Conservation (phyloP, 2,797 vertebrate genomes). For the Lemur catta region DNA sequence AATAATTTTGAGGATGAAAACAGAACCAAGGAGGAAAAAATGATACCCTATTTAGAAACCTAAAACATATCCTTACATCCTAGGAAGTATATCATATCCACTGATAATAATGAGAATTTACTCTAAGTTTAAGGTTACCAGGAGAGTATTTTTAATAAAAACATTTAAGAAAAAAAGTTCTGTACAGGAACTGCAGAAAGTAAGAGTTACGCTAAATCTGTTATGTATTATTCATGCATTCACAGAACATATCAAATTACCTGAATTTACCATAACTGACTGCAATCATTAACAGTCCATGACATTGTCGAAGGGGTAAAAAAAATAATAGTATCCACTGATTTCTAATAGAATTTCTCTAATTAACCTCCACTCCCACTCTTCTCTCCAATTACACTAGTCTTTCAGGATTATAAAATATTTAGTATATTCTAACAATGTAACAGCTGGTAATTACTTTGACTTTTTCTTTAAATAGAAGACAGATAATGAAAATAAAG, state of each 20-base stretch:
- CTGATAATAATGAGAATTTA: not conserved
- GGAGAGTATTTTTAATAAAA: constrained; percentile 43
- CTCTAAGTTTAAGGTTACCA: constrained; percentile 22
- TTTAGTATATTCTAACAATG: not conserved
- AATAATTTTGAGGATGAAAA: constrained; percentile 33
- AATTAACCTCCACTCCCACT: not conserved
- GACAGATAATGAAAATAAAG: not conserved
- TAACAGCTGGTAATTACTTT: not conserved
- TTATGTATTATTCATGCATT: not conserved
- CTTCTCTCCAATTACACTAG: not conserved
- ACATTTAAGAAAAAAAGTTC: constrained; percentile 4
- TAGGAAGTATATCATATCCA: not conserved
- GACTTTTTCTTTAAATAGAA: constrained; percentile 18
- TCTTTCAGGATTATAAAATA: constrained; percentile 17
- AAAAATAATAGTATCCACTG: not conserved
- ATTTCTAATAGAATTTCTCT: constrained; percentile 22
- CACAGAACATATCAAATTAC: not conserved
- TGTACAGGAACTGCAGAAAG: not conserved
- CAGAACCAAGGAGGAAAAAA: not conserved
- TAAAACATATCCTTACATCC: not conserved
- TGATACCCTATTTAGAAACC: not conserved
- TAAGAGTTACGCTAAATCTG: not conserved
- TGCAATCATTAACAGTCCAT: not conserved
- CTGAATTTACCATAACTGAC: not conserved
- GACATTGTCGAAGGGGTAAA: not conserved